phyloP scores from a whole-genome alignment of 2,797 vertebrate species.

The Anniella stebbinsi region DNA sequence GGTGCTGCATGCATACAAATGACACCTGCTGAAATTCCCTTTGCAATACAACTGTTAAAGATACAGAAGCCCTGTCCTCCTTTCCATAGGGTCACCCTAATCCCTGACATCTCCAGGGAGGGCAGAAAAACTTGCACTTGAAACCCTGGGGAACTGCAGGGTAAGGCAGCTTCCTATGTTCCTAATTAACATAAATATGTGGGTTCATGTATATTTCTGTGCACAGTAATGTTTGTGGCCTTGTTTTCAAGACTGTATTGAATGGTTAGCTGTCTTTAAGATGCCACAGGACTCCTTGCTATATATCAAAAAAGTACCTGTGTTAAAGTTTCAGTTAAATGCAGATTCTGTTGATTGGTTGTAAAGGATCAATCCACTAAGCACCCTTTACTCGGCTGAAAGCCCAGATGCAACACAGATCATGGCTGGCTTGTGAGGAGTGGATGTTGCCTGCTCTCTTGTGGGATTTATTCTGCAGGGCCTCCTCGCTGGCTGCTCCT shows the following conservation, averaged over 20 bases:
- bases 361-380: too few species aligned
- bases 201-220: not conserved
- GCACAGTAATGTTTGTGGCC: not conserved
- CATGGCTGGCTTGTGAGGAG: not conserved
- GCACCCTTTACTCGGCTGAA: not conserved
- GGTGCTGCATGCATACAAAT: too few species aligned
- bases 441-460: not conserved
- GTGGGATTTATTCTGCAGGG: not conserved
- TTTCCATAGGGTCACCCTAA: too few species aligned
- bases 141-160: too few species aligned
- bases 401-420: not conserved
- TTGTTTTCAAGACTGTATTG: not conserved
- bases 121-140: too few species aligned
- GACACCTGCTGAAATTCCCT: too few species aligned
- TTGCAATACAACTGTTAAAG: too few species aligned
- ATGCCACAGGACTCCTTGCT: not conserved
- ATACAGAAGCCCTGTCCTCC: too few species aligned
- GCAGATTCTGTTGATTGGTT: too few species aligned
- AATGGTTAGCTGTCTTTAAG: not conserved
- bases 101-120: too few species aligned
- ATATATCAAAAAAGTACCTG: not conserved
- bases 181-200: too few species aligned
- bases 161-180: too few species aligned
- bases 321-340: not conserved
- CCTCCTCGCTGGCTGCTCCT: not conserved